Evolutionary conservation across 2,888 invertebrate genomes (phyloP).

Genomic region (Periphyllus acericola): DNA sequence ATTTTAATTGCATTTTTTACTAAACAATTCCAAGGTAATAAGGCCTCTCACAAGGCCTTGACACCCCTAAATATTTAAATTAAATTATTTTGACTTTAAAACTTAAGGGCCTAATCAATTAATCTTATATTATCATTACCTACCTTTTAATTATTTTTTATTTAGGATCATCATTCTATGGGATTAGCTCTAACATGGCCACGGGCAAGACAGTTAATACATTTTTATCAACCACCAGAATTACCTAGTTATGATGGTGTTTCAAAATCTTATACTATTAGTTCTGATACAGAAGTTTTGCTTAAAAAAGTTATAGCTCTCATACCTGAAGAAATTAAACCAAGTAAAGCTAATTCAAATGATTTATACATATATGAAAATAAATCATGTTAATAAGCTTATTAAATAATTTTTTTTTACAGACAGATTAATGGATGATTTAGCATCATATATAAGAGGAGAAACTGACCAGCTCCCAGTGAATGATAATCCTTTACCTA

Average conservation of each 20-base stretch:
- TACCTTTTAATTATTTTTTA: conserved; percentile 59
- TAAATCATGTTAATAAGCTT: not conserved
- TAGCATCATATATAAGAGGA: conserved; percentile 78
- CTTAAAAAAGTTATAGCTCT: conserved; percentile 77
- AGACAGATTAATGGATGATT: conserved; percentile 71
- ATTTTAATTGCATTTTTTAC: not conserved
- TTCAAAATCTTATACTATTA: conserved; percentile 71
- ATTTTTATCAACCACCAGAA: conserved; percentile 65
- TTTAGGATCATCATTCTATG: conserved; percentile 81
- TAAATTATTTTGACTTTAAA: no score
- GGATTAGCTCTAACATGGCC: conserved; percentile 79
- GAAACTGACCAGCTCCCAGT: conserved; percentile 71
- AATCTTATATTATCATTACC: no score
- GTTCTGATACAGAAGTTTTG: conserved; percentile 81
- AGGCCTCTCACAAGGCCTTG: no score
- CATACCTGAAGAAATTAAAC: conserved; percentile 77
- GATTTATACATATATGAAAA: not conserved
- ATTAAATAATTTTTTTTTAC: conserved; percentile 8
- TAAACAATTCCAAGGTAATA: no score
- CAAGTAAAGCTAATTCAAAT: conserved; percentile 67
- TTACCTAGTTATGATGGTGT: conserved; percentile 85
- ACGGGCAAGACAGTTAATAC: conserved; percentile 76
- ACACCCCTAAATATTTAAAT: no score
- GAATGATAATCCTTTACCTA: conserved; percentile 64
- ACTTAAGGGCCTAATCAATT: no score